phyloP scores from a whole-genome alignment of 2,797 vertebrate species.

The Euthynnus affinis region DNA sequence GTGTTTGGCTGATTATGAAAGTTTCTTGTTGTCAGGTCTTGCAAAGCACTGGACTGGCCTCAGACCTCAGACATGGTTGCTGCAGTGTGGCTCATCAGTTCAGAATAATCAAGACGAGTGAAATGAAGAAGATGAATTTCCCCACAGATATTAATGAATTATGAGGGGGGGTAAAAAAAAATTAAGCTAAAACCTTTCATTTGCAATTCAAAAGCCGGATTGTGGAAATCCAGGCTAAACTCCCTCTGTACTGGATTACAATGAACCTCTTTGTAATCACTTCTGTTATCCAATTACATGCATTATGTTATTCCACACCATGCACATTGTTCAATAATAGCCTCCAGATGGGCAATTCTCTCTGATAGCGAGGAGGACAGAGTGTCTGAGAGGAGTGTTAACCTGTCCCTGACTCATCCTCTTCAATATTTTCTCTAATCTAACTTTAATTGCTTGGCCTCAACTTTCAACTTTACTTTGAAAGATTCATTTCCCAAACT shows the following conservation, averaged over 20 bases:
- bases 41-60: too few relatives aligned
- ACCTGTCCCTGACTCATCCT: constrained; percentile 49
- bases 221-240: constrained; percentile 45
- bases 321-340: constrained; percentile 35
- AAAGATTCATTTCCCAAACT: constrained; percentile 62
- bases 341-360: constrained; percentile 15
- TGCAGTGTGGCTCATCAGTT: not conserved
- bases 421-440: constrained; percentile 55
- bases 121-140: constrained; percentile 3
- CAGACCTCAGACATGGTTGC: not conserved
- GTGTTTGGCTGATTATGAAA: too few relatives aligned
- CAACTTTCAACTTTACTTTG: constrained; percentile 53
- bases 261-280: constrained; percentile 34
- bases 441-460: constrained; percentile 67
- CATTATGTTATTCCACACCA: constrained; percentile 31
- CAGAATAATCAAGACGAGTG: not conserved
- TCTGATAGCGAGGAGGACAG: not conserved
- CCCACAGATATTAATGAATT: not conserved
- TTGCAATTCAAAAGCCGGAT: constrained; percentile 15
- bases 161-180: not conserved
- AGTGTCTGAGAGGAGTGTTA: constrained; percentile 7
- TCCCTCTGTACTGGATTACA: constrained; percentile 34
- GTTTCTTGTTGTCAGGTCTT: too few relatives aligned
- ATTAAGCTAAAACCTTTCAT: not conserved
- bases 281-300: constrained; percentile 53